Conservation (phyloP, 2,888 invertebrate species). For the Acholoe squamosa region DNA sequence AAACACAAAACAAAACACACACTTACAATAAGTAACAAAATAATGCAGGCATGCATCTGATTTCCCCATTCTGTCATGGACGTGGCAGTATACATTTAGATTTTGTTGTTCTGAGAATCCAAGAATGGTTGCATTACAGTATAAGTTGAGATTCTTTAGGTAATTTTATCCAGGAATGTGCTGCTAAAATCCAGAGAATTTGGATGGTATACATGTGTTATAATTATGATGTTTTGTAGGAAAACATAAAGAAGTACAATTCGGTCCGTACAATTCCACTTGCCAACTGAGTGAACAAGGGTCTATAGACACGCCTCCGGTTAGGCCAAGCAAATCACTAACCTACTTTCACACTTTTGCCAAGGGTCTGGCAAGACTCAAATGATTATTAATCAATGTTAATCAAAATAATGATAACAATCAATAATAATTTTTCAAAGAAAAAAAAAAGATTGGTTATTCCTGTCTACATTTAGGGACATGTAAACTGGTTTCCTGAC, state of each 20-base stretch:
- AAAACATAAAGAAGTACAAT: slow-evolving; percentile 34
- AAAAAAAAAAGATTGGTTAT: slow-evolving; percentile 31
- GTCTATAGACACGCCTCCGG: slow-evolving; percentile 38
- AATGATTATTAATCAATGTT: slow-evolving; percentile 57
- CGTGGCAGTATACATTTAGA: slow-evolving; percentile 38
- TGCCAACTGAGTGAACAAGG: slow-evolving; percentile 48
- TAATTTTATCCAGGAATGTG: slow-evolving; percentile 52
- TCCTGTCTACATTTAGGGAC: neutral
- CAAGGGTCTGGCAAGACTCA: slow-evolving; percentile 60
- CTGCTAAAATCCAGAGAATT: slow-evolving; percentile 36
- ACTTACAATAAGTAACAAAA: neutral
- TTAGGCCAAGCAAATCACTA: slow-evolving; percentile 60
- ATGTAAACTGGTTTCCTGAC: neutral
- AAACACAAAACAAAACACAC: slow-evolving; percentile 31
- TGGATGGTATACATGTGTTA: slow-evolving; percentile 17
- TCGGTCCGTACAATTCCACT: slow-evolving; percentile 37
- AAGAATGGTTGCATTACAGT: neutral
- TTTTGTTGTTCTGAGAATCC: slow-evolving; percentile 29
- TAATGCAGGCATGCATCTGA: slow-evolving; percentile 9
- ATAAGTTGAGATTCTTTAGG: slow-evolving; percentile 40
- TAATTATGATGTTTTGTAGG: neutral
- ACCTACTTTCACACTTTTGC: slow-evolving; percentile 61
- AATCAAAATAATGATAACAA: slow-evolving; percentile 56
- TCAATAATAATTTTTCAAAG: slow-evolving; percentile 47
- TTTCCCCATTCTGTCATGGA: slow-evolving; percentile 46